Evolutionary conservation across 2,888 invertebrate genomes (phyloP).

Genomic region (Lasioglossum leucozonium): DNA sequence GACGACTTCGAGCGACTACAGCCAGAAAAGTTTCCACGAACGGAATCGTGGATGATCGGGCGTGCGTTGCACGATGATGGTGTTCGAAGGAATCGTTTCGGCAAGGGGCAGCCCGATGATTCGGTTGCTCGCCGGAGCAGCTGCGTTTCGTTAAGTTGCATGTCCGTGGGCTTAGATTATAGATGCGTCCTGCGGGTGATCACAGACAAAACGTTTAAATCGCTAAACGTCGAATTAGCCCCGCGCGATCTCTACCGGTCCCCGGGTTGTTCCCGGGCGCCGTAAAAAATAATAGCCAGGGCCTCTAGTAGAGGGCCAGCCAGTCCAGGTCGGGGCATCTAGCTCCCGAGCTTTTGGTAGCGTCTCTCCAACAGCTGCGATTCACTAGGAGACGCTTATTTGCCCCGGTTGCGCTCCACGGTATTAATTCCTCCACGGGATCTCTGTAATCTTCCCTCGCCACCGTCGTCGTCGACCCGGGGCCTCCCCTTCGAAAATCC

Average conservation of each 20-base stretch:
- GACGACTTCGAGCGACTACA: neutral
- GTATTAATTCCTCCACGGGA: neutral
- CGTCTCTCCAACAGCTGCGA: slow-evolving; percentile 64
- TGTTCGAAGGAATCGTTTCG: neutral
- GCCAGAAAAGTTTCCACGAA: neutral
- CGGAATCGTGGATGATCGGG: neutral
- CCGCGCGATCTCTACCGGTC: slow-evolving; percentile 62
- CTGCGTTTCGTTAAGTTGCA: slow-evolving; percentile 79
- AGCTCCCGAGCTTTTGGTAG: slow-evolving; percentile 66
- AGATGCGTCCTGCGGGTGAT: slow-evolving; percentile 81
- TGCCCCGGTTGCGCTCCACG: neutral
- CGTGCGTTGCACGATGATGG: neutral
- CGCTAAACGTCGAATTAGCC: slow-evolving; percentile 83
- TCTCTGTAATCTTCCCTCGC: slow-evolving; percentile 1
- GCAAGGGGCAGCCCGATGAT: slow-evolving; percentile 22
- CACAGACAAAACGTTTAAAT: slow-evolving; percentile 83
- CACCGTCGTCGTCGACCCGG: neutral
- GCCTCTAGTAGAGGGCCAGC: slow-evolving; percentile 59
- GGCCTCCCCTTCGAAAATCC: neutral
- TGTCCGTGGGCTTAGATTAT: slow-evolving; percentile 79
- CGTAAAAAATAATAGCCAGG: slow-evolving; percentile 80
- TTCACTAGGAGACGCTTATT: slow-evolving; percentile 26
- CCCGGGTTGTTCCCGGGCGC: slow-evolving; percentile 20
- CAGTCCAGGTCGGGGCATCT: slow-evolving; percentile 63
- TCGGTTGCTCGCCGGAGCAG: slow-evolving; percentile 70